Evolutionary conservation across 2,113 vertebrate species (phyloP).

Genomic region (Chelonoidis abingdonii): DNA sequence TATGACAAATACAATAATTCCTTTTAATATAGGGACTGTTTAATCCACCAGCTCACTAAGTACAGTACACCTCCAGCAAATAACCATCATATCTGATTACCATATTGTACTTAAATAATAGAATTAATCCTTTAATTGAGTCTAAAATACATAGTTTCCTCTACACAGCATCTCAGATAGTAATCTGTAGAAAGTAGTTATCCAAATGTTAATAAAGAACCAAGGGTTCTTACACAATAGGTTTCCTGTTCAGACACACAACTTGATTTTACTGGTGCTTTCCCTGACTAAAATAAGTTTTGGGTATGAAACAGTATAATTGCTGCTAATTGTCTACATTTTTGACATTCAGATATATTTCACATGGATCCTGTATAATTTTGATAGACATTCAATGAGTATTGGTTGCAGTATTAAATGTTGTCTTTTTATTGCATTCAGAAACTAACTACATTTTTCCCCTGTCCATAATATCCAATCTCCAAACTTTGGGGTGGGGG

Average conservation of each 20-base stretch:
- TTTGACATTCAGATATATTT: conserved; percentile 60
- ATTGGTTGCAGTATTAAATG: conserved; percentile 54
- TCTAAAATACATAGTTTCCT: conserved; percentile 63
- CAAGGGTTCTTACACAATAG: conserved; percentile 29
- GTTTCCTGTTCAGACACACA: conserved; percentile 66
- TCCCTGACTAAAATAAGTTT: conserved; percentile 64
- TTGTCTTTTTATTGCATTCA: conserved; percentile 38
- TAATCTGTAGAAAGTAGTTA: conserved; percentile 49
- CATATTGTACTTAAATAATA: conserved; percentile 71
- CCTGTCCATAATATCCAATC: conserved; percentile 1
- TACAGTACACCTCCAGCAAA: conserved; percentile 67
- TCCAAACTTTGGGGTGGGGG: not conserved
- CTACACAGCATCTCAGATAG: conserved; percentile 21
- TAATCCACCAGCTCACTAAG: conserved; percentile 73
- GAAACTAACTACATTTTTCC: conserved; percentile 28
- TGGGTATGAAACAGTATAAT: conserved; percentile 65
- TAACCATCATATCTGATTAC: conserved; percentile 64
- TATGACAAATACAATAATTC: conserved; percentile 81
- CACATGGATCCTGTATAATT: conserved; percentile 48
- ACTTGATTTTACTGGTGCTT: conserved; percentile 46
- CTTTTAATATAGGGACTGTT: conserved; percentile 73
- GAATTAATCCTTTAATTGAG: conserved; percentile 76
- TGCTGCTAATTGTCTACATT: conserved; percentile 73
- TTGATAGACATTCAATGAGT: conserved; percentile 47
- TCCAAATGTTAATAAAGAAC: conserved; percentile 60